phyloP scores from a whole-genome alignment of 1,140 invertebrate genomes.

The Drosophila hydei region DNA sequence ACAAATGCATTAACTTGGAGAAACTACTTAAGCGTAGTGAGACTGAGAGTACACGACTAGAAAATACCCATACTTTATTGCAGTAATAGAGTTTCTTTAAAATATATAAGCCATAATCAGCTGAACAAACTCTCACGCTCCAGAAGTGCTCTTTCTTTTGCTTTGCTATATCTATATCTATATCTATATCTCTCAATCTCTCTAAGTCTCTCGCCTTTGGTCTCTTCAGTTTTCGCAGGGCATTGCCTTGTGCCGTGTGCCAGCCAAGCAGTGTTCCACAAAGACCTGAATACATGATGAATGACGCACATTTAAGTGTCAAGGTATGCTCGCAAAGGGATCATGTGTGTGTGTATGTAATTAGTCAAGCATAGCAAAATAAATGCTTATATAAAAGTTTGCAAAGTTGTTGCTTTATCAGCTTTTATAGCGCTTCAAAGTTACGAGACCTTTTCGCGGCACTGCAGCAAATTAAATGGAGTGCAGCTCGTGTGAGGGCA shows the following conservation, averaged over 20 bases:
- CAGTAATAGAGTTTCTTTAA: too few species aligned
- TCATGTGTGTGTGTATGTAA: not conserved
- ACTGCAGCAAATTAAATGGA: not conserved
- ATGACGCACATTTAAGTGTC: not conserved
- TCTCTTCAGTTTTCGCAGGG: not conserved
- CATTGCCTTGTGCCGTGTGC: too few species aligned
- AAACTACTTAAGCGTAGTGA: not conserved
- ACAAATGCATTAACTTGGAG: constrained; percentile 9
- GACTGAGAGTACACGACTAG: not conserved
- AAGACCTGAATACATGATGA: not conserved
- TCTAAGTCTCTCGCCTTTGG: not conserved
- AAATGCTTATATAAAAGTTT: not conserved
- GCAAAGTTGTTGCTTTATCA: not conserved
- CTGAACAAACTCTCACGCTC: too few species aligned
- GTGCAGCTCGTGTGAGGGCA: not conserved
- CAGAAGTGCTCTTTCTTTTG: too few species aligned
- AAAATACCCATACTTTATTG: too few species aligned
- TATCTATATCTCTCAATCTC: too few species aligned
- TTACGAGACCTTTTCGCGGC: not conserved
- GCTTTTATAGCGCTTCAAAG: not conserved
- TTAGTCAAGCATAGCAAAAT: not conserved
- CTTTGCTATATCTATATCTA: too few species aligned
- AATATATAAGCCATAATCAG: too few species aligned
- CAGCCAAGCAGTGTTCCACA: not conserved
- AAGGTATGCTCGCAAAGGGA: not conserved